These are phyloP conservation scores for Zelostemma sp. DNA, from an alignment of 1,140 invertebrate genomes.

Conservation along the genomic window DNA sequence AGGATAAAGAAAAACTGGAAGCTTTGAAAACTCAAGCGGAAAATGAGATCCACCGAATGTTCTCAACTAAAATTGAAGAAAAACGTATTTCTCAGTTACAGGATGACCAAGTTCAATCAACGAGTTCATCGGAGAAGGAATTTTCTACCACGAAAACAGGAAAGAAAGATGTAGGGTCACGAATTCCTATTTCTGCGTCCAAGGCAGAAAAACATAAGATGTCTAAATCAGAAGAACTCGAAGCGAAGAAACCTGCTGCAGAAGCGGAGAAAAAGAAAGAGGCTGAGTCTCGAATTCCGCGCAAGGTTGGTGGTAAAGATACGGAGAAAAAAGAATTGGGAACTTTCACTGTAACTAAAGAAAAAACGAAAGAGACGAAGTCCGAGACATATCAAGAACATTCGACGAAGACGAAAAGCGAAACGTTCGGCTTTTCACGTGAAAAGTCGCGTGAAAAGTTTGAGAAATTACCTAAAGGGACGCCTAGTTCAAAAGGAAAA, in stretches of 20 bases:
- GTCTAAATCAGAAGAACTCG: conserved; percentile 33
- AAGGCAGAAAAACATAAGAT: conserved; percentile 56
- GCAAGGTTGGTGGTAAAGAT: conserved; percentile 13
- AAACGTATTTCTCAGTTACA: conserved; percentile 33
- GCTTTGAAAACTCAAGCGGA: conserved; percentile 40
- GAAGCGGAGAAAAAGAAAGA: conserved; percentile 45
- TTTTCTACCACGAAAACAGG: conserved; percentile 2
- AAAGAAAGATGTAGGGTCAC: conserved; percentile 57
- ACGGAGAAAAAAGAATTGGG: conserved; percentile 21
- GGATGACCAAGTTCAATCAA: conserved; percentile 17
- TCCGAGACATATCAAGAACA: conserved; percentile 51
- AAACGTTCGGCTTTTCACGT: conserved; percentile 51
- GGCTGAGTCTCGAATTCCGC: conserved; percentile 59
- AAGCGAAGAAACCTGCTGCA: conserved; percentile 10
- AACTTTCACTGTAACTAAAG: conserved; percentile 50
- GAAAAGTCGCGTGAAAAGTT: conserved; percentile 34
- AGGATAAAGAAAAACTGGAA: conserved; percentile 37
- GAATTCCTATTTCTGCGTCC: conserved; percentile 56
- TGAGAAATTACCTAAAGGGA: conserved; percentile 34
- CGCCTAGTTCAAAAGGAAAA: conserved; percentile 21
- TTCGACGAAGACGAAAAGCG: conserved; percentile 48
- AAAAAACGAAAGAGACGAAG: conserved; percentile 53
- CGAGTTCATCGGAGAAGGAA: conserved; percentile 13
- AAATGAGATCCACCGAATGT: conserved; percentile 41
- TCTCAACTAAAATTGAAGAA: conserved; percentile 42